Conservation (phyloP, 2,888 invertebrate species). For the Seira sanloemensis region DNA sequence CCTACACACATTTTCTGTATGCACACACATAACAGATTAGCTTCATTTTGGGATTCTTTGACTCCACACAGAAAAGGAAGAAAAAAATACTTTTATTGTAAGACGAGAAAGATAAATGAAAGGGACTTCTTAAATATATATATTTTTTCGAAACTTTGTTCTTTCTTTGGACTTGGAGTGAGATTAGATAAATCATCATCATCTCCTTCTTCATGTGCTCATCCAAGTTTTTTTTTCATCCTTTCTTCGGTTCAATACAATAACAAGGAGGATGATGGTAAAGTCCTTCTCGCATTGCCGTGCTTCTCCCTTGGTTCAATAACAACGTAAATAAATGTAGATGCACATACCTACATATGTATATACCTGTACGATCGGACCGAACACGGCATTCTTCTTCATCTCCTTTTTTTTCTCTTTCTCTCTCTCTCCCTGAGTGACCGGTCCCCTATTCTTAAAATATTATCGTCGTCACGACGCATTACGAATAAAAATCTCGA, state of each 20-base stretch:
- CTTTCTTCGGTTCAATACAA: background rate
- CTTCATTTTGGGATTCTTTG: too few species aligned
- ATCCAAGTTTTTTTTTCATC: background rate
- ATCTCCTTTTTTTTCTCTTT: background rate
- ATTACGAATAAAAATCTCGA: conserved; percentile 30
- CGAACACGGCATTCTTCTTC: too few species aligned
- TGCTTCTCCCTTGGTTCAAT: background rate
- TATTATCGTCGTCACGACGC: conserved; percentile 26
- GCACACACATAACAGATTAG: too few species aligned
- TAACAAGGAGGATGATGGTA: background rate
- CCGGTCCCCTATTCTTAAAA: conserved; percentile 17
- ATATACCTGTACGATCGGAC: too few species aligned
- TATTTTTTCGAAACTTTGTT: conserved; percentile 26
- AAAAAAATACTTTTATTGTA: background rate
- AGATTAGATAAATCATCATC: conserved; percentile 33
- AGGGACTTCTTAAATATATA: too few species aligned
- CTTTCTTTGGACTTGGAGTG: conserved; percentile 27
- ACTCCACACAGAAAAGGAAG: background rate
- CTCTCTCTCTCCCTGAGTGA: background rate
- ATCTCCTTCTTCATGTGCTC: conserved; percentile 19
- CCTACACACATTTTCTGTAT: too few species aligned
- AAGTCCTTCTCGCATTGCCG: background rate
- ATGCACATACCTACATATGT: too few species aligned
- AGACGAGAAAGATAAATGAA: conserved; percentile 32
- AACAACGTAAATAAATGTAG: too few species aligned